A percentile compares a stretch with the other conserved stretches of the same genome.
Evolutionary conservation across 2,113 vertebrate species (phyloP).

Genomic region (Mungos mungo): DNA sequence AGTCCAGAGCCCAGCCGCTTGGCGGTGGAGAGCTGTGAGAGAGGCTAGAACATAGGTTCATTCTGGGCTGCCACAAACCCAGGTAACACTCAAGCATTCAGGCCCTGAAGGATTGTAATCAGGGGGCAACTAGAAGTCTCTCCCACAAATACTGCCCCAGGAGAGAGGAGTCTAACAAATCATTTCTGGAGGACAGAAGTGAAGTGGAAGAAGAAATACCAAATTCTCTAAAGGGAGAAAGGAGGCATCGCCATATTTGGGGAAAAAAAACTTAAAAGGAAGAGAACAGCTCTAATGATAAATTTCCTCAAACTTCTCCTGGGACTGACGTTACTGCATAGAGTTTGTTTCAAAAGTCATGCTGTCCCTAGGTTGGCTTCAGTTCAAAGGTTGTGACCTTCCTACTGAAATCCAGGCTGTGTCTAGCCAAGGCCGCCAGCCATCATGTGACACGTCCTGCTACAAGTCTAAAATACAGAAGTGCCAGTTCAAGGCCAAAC

Average conservation of each 20-base stretch:
- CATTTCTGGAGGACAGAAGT: neutral
- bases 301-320: neutral
- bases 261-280: neutral
- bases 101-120: neutral
- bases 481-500: neutral
- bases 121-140: neutral
- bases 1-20: neutral
- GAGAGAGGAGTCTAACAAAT: neutral
- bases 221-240: neutral
- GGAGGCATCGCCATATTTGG: neutral
- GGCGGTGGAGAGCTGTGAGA: neutral
- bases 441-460: neutral
- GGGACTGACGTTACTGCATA: neutral
- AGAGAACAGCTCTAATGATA: neutral
- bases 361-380: neutral
- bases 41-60: neutral
- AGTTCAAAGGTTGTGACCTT: conserved; percentile 34
- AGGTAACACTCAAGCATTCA: neutral
- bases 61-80: neutral
- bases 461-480: neutral
- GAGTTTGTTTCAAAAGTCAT: conserved; percentile 29
- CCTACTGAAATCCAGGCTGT: neutral
- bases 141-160: neutral
- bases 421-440: neutral
- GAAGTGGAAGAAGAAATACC: neutral